These are phyloP conservation scores for Recurvirostra avosetta DNA, from an alignment of 2,113 vertebrate species.

Conservation along the genomic window DNA sequence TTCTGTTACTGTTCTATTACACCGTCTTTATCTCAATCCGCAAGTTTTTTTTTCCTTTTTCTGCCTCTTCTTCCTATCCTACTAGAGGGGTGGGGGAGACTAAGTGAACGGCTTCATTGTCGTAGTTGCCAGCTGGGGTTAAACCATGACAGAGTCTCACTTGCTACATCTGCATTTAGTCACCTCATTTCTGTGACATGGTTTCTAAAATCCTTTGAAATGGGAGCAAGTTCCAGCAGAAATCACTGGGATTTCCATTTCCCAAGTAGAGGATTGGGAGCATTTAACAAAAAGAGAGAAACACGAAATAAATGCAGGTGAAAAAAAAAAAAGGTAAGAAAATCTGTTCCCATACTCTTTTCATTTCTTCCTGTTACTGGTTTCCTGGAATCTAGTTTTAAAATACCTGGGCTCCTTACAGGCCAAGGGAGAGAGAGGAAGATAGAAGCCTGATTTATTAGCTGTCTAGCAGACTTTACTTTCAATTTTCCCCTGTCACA, in stretches of 20 bases:
- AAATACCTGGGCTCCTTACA: neutral
- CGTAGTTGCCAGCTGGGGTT: neutral
- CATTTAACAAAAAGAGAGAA: neutral
- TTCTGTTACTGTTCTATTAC: neutral
- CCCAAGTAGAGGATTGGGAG: neutral
- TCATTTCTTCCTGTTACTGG: neutral
- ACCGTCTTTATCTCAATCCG: neutral
- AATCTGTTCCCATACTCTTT: neutral
- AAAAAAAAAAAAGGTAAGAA: neutral
- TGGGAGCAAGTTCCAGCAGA: neutral
- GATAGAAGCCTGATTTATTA: conserved; percentile 5
- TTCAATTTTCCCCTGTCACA: conserved; percentile 15
- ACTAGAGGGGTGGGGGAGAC: neutral
- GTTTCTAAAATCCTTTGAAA: neutral
- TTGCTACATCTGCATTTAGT: neutral
- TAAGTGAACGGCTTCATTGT: neutral
- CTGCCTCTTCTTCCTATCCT: neutral
- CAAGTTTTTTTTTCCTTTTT: neutral
- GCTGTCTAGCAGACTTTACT: neutral
- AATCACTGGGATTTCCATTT: neutral
- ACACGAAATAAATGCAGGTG: neutral
- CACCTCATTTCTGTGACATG: neutral
- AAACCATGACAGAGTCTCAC: neutral
- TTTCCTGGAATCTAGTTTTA: neutral
- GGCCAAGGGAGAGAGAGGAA: neutral